phyloP scores from a whole-genome alignment of 2,888 invertebrate genomes.

The Phyllotreta striolata region DNA sequence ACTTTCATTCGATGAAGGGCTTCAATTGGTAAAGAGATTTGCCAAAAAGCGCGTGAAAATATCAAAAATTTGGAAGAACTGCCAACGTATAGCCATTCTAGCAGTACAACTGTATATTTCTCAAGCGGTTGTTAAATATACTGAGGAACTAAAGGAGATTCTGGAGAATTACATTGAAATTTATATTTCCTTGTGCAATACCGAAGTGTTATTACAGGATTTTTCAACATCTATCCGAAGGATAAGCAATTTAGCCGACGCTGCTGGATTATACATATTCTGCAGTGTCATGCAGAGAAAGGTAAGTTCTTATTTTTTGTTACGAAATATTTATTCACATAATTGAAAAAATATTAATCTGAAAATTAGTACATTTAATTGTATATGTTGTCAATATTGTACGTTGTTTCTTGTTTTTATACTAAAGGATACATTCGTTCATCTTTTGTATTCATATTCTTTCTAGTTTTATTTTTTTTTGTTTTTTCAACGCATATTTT shows the following conservation, averaged over 20 bases:
- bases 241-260: slow-evolving; percentile 65
- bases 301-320: slow-evolving; percentile 42
- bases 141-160: slow-evolving; percentile 55
- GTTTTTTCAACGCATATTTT: slow-evolving; percentile 26
- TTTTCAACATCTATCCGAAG: slow-evolving; percentile 56
- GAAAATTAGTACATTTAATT: no score
- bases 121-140: slow-evolving; percentile 64
- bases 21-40: slow-evolving; percentile 65
- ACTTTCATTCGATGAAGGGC: slow-evolving; percentile 65
- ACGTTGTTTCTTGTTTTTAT: no score
- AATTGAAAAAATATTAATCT: no score
- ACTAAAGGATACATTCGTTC: no score
- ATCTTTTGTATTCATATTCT: slow-evolving; percentile 5
- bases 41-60: slow-evolving; percentile 62
- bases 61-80: slow-evolving; percentile 66
- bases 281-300: slow-evolving; percentile 63
- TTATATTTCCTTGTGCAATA: slow-evolving; percentile 57
- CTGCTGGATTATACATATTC: slow-evolving; percentile 75
- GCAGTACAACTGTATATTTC: slow-evolving; percentile 67
- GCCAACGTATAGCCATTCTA: slow-evolving; percentile 65
- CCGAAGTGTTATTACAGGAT: slow-evolving; percentile 51
- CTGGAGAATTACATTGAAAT: slow-evolving; percentile 57
- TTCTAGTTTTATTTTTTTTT: background rate
- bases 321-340: no score
- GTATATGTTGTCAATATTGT: no score